phyloP scores from a whole-genome alignment of 2,113 vertebrate species.

The Campylomormyrus numenius region DNA sequence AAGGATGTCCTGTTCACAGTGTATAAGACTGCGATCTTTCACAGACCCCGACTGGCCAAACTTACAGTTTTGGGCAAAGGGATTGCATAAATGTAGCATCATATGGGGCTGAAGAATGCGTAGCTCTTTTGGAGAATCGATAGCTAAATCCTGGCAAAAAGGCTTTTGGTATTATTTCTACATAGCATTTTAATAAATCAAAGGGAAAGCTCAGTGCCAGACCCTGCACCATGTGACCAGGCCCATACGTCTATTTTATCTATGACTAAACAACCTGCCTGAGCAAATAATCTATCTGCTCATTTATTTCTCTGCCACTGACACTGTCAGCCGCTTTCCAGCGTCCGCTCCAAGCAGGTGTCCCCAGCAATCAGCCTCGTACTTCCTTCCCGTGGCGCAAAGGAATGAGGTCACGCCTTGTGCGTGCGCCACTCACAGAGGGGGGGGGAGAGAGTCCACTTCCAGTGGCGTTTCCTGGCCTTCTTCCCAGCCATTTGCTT shows the following conservation, averaged over 20 bases:
- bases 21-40: neutral
- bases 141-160: neutral
- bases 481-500: neutral
- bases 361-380: slow-evolving; percentile 27
- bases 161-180: neutral
- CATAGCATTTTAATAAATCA: neutral
- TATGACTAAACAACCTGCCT: slow-evolving; percentile 8
- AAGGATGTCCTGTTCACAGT: neutral
- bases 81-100: neutral
- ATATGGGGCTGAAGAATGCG: neutral
- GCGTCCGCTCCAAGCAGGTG: slow-evolving; percentile 31
- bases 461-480: neutral
- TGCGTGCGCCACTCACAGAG: slow-evolving; percentile 18
- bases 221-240: neutral
- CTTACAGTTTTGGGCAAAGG: too few species aligned
- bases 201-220: neutral
- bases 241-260: neutral
- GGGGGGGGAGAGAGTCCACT: slow-evolving; percentile 16
- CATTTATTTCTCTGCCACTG: neutral
- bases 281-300: neutral
- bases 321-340: neutral
- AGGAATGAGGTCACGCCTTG: slow-evolving; percentile 44
- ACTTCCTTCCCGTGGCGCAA: slow-evolving; percentile 44
- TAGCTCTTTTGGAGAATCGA: neutral
- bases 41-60: neutral